phyloP scores from a whole-genome alignment of 2,797 vertebrate species.

The Columba guinea region DNA sequence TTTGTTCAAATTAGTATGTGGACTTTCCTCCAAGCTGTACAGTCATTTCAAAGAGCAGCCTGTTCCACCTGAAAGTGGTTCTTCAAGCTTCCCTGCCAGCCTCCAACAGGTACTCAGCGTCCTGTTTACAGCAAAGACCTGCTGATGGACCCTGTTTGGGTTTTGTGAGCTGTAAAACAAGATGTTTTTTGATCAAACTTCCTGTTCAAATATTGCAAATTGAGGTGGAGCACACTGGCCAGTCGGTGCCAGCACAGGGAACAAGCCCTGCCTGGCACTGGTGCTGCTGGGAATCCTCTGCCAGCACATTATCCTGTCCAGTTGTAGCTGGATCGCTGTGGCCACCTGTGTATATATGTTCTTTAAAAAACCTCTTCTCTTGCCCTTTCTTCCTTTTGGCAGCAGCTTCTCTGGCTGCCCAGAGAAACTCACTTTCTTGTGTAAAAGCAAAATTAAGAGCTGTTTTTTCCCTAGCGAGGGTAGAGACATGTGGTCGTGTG shows the following conservation, averaged over 20 bases:
- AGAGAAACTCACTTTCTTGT: background rate
- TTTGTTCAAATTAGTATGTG: background rate
- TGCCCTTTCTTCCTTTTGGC: background rate
- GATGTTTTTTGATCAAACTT: background rate
- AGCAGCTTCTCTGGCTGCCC: background rate
- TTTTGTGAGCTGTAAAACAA: conserved; percentile 21
- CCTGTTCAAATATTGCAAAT: background rate
- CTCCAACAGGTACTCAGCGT: background rate
- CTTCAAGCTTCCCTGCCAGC: background rate
- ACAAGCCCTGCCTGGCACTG: background rate
- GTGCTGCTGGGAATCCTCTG: background rate
- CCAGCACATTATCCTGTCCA: background rate
- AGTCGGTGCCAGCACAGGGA: fast-evolving
- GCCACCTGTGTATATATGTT: background rate
- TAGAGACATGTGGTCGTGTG: fast-evolving
- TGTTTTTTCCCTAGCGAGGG: background rate
- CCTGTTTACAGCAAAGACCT: background rate
- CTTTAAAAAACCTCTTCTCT: background rate
- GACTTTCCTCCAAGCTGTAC: background rate
- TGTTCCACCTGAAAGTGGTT: background rate
- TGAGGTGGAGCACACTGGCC: background rate
- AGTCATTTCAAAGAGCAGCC: background rate
- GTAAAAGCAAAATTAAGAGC: background rate
- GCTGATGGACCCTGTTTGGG: background rate
- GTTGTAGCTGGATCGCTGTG: background rate